Evolutionary conservation across 2,113 vertebrate genomes (phyloP).

Genomic region (Aspiorhynchus laticeps): DNA sequence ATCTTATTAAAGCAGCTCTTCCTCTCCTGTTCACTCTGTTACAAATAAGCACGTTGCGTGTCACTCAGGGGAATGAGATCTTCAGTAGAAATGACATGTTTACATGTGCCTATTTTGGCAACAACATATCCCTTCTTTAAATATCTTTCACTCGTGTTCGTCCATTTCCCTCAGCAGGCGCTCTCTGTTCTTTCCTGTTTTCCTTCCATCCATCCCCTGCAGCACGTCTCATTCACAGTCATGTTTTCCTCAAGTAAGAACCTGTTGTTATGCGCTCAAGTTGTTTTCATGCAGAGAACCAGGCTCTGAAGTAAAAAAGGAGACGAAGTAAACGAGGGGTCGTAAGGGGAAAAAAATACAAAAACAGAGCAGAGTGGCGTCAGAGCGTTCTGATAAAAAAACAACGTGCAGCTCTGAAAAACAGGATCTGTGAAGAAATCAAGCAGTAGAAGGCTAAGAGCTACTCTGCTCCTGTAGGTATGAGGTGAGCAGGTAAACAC

Average conservation of each 20-base stretch:
- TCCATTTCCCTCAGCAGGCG: conserved; percentile 20
- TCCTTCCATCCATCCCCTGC: conserved; percentile 27
- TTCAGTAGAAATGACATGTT: conserved; percentile 23
- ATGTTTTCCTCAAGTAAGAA: conserved; percentile 37
- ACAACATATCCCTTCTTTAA: conserved; percentile 26
- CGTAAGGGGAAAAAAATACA: not conserved
- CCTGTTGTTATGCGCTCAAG: conserved; percentile 39
- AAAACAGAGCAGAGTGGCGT: not conserved
- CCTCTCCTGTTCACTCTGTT: conserved; percentile 12
- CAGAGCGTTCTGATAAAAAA: conserved; percentile 1
- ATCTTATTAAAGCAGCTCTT: conserved; percentile 47
- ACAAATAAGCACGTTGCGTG: conserved; percentile 31
- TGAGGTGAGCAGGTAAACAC: conserved; percentile 18
- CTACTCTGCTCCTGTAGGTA: conserved; percentile 1
- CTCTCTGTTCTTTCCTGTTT: conserved; percentile 53
- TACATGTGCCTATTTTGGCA: conserved; percentile 32
- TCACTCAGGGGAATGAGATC: conserved; percentile 33
- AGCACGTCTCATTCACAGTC: conserved; percentile 12
- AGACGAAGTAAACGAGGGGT: not conserved
- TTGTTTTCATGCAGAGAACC: conserved; percentile 53
- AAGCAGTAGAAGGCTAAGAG: not conserved
- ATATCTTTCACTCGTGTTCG: conserved; percentile 18
- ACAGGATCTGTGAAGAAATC: conserved; percentile 2
- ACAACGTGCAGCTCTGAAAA: not conserved
- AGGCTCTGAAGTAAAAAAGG: not conserved